Evolutionary conservation across 2,113 vertebrate genomes (phyloP).

Genomic region (Leptobrachium leishanense): DNA sequence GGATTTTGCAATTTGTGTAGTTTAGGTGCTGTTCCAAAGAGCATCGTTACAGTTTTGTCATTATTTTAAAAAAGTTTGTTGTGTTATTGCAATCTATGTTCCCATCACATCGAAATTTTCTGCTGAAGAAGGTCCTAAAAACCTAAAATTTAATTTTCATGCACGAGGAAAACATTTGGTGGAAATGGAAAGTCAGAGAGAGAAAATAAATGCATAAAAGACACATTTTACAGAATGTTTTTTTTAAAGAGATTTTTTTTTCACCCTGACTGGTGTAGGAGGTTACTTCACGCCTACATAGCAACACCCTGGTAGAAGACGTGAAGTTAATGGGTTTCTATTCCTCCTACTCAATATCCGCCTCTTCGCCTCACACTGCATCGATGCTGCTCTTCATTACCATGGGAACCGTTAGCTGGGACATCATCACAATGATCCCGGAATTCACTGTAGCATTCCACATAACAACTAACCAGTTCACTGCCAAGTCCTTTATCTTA

Average conservation of each 20-base stretch:
- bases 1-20: no score
- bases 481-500: not conserved
- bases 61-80: no score
- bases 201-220: no score
- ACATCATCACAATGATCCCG: slow-evolving; percentile 49
- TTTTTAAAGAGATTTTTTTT: not conserved
- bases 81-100: no score
- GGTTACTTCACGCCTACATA: slow-evolving; percentile 43
- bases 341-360: slow-evolving; percentile 50
- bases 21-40: no score
- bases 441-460: slow-evolving; percentile 33
- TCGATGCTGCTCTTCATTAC: slow-evolving; percentile 51
- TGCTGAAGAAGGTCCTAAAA: no score
- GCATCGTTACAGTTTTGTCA: no score
- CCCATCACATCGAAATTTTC: no score
- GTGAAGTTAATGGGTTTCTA: slow-evolving; percentile 23
- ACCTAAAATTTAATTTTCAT: no score
- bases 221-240: no score
- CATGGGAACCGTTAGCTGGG: slow-evolving; percentile 58
- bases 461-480: not conserved
- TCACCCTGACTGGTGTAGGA: slow-evolving; percentile 33
- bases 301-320: slow-evolving; percentile 41
- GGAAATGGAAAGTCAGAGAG: no score
- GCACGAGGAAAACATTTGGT: no score
- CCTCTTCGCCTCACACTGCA: slow-evolving; percentile 49